These are phyloP conservation scores for Muscina levida DNA, from an alignment of 2,888 invertebrate species.

Conservation along the genomic window DNA sequence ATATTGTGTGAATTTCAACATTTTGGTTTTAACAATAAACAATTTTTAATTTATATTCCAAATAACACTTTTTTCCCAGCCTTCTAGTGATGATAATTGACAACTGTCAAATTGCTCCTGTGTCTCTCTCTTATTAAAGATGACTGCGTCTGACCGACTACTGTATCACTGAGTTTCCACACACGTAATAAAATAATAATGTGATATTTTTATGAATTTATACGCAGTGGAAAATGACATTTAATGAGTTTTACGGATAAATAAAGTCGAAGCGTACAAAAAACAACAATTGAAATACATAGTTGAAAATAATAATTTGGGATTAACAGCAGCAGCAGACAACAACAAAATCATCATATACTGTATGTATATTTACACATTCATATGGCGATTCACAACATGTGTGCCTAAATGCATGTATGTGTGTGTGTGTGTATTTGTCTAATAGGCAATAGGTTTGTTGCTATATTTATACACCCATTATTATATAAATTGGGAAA, in stretches of 20 bases:
- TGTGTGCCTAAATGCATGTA: too few relatives aligned
- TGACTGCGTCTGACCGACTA: constrained; percentile 21
- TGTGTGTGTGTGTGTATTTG: not conserved
- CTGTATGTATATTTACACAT: too few relatives aligned
- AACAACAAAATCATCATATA: constrained; percentile 4
- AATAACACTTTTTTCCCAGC: not conserved
- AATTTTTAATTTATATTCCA: constrained; percentile 2
- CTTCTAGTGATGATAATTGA: not conserved
- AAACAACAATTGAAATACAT: too few relatives aligned
- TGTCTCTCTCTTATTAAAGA: too few relatives aligned
- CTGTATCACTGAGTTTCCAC: constrained; percentile 1
- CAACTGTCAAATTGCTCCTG: not conserved
- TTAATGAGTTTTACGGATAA: constrained; percentile 7
- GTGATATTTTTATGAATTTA: constrained; percentile 48
- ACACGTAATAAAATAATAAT: constrained; percentile 35
- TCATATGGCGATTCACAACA: too few relatives aligned
- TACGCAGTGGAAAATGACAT: constrained; percentile 33
- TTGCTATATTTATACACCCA: too few relatives aligned
- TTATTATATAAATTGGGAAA: constrained; percentile 27
- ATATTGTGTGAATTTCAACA: constrained; percentile 21
- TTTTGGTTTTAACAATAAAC: too few relatives aligned
- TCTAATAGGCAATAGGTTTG: too few relatives aligned
- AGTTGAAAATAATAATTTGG: not conserved
- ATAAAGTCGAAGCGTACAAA: not conserved
- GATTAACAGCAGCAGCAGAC: constrained; percentile 1